These are phyloP conservation scores for Catostomus latipinnis DNA, from an alignment of 2,797 vertebrate genomes.

Conservation along the genomic window DNA sequence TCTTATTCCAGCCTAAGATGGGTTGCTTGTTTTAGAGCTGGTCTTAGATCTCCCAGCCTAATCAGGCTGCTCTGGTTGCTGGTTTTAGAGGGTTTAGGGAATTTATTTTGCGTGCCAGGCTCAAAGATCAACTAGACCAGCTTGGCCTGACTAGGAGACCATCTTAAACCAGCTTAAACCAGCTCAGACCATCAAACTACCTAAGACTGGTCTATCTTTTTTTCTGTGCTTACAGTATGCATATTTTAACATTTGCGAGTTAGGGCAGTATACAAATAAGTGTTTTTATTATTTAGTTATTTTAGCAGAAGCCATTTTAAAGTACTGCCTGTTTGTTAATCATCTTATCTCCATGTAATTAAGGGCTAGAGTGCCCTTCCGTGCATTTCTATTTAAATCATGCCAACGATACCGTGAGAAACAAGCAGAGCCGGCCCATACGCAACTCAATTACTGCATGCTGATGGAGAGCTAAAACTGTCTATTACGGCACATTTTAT, in stretches of 20 bases:
- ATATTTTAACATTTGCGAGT: background rate
- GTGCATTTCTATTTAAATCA: constrained; percentile 58
- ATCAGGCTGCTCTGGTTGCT: too few species aligned
- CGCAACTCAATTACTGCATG: constrained; percentile 50
- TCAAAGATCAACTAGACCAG: too few species aligned
- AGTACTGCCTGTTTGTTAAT: constrained; percentile 72
- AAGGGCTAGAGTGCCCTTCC: constrained; percentile 63
- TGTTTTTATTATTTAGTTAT: constrained; percentile 13
- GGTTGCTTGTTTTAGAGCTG: too few species aligned
- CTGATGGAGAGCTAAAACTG: constrained; percentile 54
- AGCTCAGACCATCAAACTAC: too few species aligned
- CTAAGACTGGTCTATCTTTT: too few species aligned
- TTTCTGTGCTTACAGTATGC: background rate
- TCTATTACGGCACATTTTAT: constrained; percentile 47
- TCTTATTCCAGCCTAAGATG: too few species aligned
- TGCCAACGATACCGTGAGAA: constrained; percentile 60
- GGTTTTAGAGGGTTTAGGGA: too few species aligned
- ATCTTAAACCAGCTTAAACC: too few species aligned
- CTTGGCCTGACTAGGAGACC: too few species aligned
- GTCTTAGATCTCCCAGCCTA: too few species aligned
- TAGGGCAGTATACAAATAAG: background rate
- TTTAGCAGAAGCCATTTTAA: constrained; percentile 72
- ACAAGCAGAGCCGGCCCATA: constrained; percentile 46
- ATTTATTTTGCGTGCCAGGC: too few species aligned
- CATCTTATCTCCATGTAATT: constrained; percentile 77